phyloP scores from a whole-genome alignment of 2,888 invertebrate species.

The Tipula confusa region DNA sequence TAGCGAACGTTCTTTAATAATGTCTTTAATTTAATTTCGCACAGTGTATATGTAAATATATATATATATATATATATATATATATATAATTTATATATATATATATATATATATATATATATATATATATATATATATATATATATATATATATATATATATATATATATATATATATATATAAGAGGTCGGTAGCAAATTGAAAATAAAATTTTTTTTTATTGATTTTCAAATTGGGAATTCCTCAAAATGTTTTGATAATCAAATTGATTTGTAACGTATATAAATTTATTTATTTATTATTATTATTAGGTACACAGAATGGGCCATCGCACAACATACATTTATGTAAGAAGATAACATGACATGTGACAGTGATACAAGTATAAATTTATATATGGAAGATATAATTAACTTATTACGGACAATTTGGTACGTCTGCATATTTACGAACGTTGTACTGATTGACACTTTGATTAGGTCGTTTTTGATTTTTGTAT shows the following conservation, averaged over 20 bases:
- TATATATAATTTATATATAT: neutral
- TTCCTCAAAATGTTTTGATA: neutral
- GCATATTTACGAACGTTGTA: neutral
- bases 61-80: neutral
- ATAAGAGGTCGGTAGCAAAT: neutral
- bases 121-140: neutral
- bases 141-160: neutral
- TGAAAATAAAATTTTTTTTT: neutral
- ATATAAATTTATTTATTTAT: neutral
- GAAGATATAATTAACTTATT: neutral
- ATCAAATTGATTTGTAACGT: neutral
- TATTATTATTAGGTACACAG: too few relatives aligned
- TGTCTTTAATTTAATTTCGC: too few relatives aligned
- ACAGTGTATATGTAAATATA: too few relatives aligned
- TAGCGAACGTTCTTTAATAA: too few relatives aligned
- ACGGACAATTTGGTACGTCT: neutral
- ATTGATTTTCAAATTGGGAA: constrained; percentile 20
- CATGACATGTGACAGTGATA: neutral
- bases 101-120: neutral
- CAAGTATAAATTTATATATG: neutral
- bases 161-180: neutral
- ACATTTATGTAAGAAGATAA: neutral
- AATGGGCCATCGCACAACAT: neutral
- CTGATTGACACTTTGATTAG: neutral
- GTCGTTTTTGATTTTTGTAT: neutral